Evolutionary conservation across 2,888 invertebrate species (phyloP), one percentile per base, ranked within the genome.

Genomic region (Agrypnus murinus): DNA sequence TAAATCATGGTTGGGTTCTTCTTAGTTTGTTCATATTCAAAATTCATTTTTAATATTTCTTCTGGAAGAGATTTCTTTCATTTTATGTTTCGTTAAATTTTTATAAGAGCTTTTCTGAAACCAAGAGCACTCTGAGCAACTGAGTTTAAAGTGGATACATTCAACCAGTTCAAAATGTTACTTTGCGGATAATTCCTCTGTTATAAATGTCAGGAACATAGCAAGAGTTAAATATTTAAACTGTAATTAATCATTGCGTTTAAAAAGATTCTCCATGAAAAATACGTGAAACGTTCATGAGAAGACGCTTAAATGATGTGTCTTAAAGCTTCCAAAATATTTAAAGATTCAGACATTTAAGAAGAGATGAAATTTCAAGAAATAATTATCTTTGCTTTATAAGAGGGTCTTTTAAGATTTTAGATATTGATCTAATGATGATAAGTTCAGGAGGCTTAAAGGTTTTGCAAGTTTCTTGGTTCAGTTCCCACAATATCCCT

Each of bases 301-400:
- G 25, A 25, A 25, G 25, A 25, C 2, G 25, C 25, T 25, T 25
- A 25, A n/a, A 46, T 46, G 5, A 19, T 46, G 19, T 46, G 19
- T 25, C 46, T 2, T 9, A 45, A 17, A 45, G 15, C 15, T 45
- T 17, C 45, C 19, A 10, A 25, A 60, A 60, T 43, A 46, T 62
- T 48, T 46, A 48, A 62, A 32, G 25, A 25, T 25, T 25, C 25
- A 25, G 5, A 25, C 25, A 25, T 12, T 43, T 36, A 34, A 46
- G 17, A 31, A 19, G 48, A 34, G 62, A 34, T 48, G 36, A 62
- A 48, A 48, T 34, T 62, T 62, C 19, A 34, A 34, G 62, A 46
- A 62, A 36, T 48, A 62, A 62, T 62, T 62, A 62, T 62, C 62
- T 62, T 48, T 58, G 58, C 40, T 17, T 59, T n/a, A n/a, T n/a